Base-by-base conservation (phyloP, 2,888 invertebrate species). In the Rotaria sp. region DNA sequence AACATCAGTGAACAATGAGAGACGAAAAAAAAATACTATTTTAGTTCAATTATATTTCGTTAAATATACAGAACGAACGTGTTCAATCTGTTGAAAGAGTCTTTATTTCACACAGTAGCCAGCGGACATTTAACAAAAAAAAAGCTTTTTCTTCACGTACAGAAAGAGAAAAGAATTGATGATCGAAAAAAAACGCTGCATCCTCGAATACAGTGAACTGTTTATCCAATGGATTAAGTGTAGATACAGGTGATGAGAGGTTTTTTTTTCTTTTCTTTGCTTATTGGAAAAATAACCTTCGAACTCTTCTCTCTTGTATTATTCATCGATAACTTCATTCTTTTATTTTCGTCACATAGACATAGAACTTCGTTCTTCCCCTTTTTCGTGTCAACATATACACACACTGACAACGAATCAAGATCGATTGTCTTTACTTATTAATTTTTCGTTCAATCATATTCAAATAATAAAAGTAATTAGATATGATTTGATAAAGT, bases 241-340 rank as follows among this genome's bases (percentile, higher is more conserved):
- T 35, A 67, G 67, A 67, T 35, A 67, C 67, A 67, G 35, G 67
- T 67, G 67, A 67, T 67, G 35, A 67, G 67, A 67, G 30, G 30
- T 67, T 21, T 35, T 67, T 67, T 67, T 35, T 30, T 26, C 30
- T 3, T 2, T 21, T 21, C 30, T 67, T 26, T 55, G 21, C 67
- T 67, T 67, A 35, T 67, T 67, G 67, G 35, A 67, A 67, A 67
- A 67, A 67, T 67, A 67, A 35, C 67, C 67, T 67, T 67, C 67
- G 35, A n/a, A 67, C 67, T 38, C 30, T 15, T 67, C 35, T 21
- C 21, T 21, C 3, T 67, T 67, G 35, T 67, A 30, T 35, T 67
- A 8, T 30, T 67, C 67, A 67, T 67, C 67, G 21, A 67, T 35
- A 35, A 35, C 35, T 35, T 67, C 67, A 7, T 67, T 18, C 67